Conservation (phyloP, 2,888 invertebrate genomes). For the Lasioglossum morio region DNA sequence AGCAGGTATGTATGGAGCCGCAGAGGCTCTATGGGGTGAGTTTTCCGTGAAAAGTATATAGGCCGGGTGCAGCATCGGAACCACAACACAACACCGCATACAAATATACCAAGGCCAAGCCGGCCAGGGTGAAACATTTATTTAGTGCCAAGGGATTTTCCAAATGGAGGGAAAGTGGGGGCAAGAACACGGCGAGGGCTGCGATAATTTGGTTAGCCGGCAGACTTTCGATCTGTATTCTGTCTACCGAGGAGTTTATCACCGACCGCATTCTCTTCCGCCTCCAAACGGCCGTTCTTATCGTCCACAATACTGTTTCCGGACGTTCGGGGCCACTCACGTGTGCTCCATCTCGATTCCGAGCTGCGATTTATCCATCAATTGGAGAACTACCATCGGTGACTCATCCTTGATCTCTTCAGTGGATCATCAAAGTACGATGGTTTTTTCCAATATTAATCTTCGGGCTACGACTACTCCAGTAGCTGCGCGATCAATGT, state of each 20-base stretch:
- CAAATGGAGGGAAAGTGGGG: constrained; percentile 73
- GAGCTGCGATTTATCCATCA: constrained; percentile 51
- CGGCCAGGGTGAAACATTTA: constrained; percentile 82
- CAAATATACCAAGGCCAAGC: constrained; percentile 74
- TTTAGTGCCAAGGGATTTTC: constrained; percentile 82
- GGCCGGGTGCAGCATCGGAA: constrained; percentile 49
- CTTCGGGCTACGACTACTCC: background rate
- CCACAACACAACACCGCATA: constrained; percentile 77
- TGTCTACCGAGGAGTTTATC: constrained; percentile 82
- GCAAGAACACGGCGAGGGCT: constrained; percentile 73
- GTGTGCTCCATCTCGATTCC: constrained; percentile 57
- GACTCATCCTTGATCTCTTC: constrained; percentile 7
- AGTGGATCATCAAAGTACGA: background rate
- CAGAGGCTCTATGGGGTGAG: constrained; percentile 26
- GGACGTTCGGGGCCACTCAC: constrained; percentile 37
- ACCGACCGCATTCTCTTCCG: constrained; percentile 72
- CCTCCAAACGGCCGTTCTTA: constrained; percentile 59
- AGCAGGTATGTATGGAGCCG: constrained; percentile 37
- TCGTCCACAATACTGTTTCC: constrained; percentile 56
- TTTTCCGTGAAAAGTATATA: constrained; percentile 55
- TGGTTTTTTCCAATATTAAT: background rate
- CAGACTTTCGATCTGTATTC: constrained; percentile 83
- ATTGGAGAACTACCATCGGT: constrained; percentile 9
- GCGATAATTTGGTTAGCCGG: constrained; percentile 82
- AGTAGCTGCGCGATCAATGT: background rate